Base-by-base conservation (phyloP, 2,113 vertebrate species). In the Pteropus alecto region DNA sequence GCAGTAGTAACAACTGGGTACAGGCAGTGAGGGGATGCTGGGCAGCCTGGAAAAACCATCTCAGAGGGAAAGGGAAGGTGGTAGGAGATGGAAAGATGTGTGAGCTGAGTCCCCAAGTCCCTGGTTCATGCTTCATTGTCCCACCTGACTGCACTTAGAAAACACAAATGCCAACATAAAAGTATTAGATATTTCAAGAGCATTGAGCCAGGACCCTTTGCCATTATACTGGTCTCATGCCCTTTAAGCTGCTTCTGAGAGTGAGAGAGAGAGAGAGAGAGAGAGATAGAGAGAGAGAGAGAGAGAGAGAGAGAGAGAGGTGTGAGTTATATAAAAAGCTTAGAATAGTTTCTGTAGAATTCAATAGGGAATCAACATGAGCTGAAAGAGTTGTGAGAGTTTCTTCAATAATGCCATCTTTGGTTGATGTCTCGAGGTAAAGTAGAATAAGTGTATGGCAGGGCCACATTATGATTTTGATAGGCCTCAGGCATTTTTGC, bases 161-260 rank as follows among this genome's bases (percentile, higher is more conserved):
- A 61, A 41, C 7, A 54, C 41, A 90, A 38, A 85, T 43, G 35
- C 41, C 33, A 77, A 89, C 33, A 35, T 60, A 35, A 92, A 81
- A 95, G 22, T 60, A 56, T 82, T 85, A 60, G 2, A 18, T 46
- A 65, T 77, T 87, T 86, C 68, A 92, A 60, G 56, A 15, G 6
- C 24, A 41, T 22, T 76, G 33, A 70, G 48, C 26, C 28, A 9
- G 24, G 41, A 5, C 18, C 11, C n/a, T 79, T 78, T 58, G 4
- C 21, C 30, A 18, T 38, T 78, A 3, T 16, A 38, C 8, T 19
- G 33, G 16, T 65, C 51, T 77, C 33, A 71, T 7, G 7, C 51
- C 26, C 46, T 19, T 51, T 26, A 84, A 65, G 21, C 30, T 35
- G 33, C 24, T 14, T 60, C 41, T 83, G 30, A 63, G 18, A 19